These are phyloP conservation scores for Drosophila infuscata DNA, from an alignment of 2,888 invertebrate genomes.

Conservation along the genomic window DNA sequence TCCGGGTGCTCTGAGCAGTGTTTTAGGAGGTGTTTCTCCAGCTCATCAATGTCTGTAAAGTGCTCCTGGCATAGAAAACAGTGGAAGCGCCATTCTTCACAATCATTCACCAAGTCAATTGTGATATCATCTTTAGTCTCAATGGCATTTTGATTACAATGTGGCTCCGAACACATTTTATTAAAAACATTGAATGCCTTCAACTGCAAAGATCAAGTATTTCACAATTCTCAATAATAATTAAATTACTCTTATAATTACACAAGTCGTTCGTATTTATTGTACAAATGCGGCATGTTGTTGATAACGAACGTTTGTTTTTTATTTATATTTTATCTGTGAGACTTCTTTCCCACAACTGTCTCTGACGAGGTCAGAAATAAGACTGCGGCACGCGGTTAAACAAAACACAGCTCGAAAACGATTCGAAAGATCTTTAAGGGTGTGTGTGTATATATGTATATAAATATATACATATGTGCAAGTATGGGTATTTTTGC, in stretches of 20 bases:
- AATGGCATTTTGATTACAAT: background rate
- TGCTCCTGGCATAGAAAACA: constrained; percentile 34
- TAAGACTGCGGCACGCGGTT: background rate
- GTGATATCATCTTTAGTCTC: background rate
- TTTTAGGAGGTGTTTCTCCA: constrained; percentile 23
- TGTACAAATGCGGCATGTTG: background rate
- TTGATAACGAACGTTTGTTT: background rate
- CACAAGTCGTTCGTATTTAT: background rate
- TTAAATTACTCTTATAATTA: background rate
- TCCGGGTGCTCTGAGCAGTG: background rate
- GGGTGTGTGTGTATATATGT: background rate
- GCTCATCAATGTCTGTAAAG: constrained; percentile 38
- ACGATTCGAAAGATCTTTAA: background rate
- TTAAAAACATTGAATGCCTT: background rate
- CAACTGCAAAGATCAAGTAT: constrained; percentile 11
- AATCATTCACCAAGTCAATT: background rate
- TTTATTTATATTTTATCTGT: background rate
- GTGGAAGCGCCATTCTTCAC: background rate
- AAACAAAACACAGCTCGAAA: background rate
- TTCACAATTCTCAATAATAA: background rate
- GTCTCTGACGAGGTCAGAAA: background rate
- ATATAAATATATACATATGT: background rate
- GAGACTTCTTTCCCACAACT: background rate
- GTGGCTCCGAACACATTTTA: background rate
- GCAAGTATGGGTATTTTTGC: background rate